These are phyloP conservation scores for Petrocephalus zakoni DNA, from an alignment of 2,113 vertebrate species.

Conservation along the genomic window DNA sequence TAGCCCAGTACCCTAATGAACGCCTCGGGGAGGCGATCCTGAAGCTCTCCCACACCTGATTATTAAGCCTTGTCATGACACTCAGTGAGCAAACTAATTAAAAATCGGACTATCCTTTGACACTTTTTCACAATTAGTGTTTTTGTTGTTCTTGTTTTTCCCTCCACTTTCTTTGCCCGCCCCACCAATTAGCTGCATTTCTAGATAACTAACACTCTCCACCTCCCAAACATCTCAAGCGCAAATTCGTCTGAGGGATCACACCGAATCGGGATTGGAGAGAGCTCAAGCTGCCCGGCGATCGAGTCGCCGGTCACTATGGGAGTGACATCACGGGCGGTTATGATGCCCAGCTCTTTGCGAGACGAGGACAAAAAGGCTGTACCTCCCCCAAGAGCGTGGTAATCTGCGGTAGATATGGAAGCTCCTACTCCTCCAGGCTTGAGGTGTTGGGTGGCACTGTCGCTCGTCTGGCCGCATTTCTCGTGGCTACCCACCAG, in stretches of 20 bases:
- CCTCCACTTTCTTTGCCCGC: not conserved
- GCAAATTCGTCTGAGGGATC: not conserved
- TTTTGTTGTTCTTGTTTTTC: not conserved
- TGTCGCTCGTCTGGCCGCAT: not conserved
- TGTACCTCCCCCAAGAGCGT: not conserved
- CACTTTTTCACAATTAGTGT: not conserved
- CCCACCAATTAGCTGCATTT: not conserved
- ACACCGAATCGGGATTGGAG: not conserved
- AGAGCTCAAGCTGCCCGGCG: not conserved
- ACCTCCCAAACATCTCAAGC: not conserved
- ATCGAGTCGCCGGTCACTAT: not conserved
- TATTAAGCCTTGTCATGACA: not conserved
- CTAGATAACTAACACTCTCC: not conserved
- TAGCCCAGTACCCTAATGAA: slow-evolving; percentile 16
- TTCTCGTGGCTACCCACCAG: not conserved
- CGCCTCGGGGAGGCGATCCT: slow-evolving; percentile 17
- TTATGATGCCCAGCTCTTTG: not conserved
- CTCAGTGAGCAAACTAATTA: slow-evolving; percentile 26
- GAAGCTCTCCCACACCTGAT: not conserved
- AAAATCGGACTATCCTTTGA: slow-evolving; percentile 16
- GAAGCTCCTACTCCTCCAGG: not conserved
- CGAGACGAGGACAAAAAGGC: not conserved
- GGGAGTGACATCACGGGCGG: not conserved
- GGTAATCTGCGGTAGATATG: not conserved
- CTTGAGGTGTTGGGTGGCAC: not conserved